phyloP scores from a whole-genome alignment of 1,140 invertebrate genomes.

The Brachionus calyciflorus region DNA sequence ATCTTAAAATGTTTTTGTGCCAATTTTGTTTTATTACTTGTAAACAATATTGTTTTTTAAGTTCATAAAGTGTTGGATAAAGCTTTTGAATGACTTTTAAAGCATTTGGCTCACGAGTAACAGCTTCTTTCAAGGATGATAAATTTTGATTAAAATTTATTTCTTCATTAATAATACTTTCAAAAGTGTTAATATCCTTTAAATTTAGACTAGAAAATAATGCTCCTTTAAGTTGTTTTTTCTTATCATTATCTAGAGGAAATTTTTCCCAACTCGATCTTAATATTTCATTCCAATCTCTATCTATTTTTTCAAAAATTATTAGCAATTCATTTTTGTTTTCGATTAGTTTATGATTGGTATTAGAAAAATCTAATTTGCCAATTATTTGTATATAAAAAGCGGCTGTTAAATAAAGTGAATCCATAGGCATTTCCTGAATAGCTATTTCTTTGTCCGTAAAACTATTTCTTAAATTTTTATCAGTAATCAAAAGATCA shows the following conservation, averaged over 20 bases:
- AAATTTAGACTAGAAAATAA: background rate
- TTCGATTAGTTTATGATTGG: background rate
- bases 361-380: background rate
- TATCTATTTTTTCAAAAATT: background rate
- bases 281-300: background rate
- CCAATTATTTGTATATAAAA: background rate
- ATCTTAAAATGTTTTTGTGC: background rate
- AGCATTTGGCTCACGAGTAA: background rate
- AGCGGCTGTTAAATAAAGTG: conserved; percentile 7
- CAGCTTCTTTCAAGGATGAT: background rate
- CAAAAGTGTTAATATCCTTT: background rate
- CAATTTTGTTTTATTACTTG: background rate
- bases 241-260: background rate
- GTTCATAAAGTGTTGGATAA: background rate
- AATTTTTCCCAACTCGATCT: background rate
- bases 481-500: background rate
- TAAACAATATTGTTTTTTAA: background rate
- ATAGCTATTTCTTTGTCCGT: background rate
- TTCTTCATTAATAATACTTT: background rate
- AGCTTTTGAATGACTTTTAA: background rate
- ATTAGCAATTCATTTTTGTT: background rate
- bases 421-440: conserved; percentile 15
- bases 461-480: background rate
- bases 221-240: conserved; percentile 12
- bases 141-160: background rate